Percentiles rank a stretch among this genome's conserved stretches.
Evolutionary conservation across 92 coral and sea anemone species (phyloP).

Genomic region (Diadumene lineata): DNA sequence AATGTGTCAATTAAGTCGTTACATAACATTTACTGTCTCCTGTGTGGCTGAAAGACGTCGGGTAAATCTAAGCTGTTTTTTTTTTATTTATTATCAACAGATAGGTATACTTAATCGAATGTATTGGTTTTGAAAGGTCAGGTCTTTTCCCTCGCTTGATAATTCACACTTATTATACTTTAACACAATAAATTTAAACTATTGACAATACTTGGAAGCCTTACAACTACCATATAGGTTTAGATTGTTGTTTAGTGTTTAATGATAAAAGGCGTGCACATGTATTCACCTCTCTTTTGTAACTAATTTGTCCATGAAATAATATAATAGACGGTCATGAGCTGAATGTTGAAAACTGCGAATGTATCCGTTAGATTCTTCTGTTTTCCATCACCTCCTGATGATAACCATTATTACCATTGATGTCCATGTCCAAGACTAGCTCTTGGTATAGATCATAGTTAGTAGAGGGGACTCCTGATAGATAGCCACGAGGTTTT

Average conservation of each 20-base stretch:
- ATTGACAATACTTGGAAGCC: background rate
- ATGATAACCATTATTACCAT: background rate
- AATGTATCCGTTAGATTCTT: background rate
- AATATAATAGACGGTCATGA: background rate
- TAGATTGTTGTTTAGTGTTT: background rate
- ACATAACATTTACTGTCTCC: too few relatives aligned
- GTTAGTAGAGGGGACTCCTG: too few relatives aligned
- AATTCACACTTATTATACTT: conserved; percentile 9
- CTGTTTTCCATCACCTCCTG: background rate
- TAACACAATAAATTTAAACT: background rate
- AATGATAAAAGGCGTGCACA: conserved; percentile 4
- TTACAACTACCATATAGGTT: background rate
- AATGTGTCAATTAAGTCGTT: too few relatives aligned
- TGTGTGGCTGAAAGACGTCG: too few relatives aligned
- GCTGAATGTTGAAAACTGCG: background rate
- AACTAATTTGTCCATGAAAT: background rate
- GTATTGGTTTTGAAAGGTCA: background rate
- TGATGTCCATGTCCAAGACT: background rate
- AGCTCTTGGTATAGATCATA: too few relatives aligned
- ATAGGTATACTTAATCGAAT: background rate
- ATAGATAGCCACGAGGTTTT: too few relatives aligned
- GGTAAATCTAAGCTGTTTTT: too few relatives aligned
- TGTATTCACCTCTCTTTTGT: background rate
- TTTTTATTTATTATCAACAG: background rate
- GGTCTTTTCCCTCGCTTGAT: background rate